Conservation (phyloP, 2,797 vertebrate genomes). For the Anisognathus igniventris region DNA sequence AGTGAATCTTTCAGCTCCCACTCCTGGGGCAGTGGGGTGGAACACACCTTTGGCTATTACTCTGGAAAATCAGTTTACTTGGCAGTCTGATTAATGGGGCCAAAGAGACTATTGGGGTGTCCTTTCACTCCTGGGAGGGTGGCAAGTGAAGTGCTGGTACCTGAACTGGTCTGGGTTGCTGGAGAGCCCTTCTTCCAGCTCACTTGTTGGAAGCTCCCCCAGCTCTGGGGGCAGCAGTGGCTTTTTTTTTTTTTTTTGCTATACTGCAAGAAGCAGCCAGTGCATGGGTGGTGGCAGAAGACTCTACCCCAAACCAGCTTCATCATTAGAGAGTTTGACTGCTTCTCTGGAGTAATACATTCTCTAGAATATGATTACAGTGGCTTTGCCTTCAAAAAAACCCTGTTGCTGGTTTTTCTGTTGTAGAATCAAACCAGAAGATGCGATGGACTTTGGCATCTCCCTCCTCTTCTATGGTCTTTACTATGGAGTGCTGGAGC, state of each 20-base stretch:
- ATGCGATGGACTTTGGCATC: conserved; percentile 97
- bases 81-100: too few species aligned
- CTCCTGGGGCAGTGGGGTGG: accelerated
- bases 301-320: not conserved
- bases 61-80: not conserved
- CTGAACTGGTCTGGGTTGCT: not conserved
- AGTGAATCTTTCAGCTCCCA: conserved; percentile 18
- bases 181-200: not conserved
- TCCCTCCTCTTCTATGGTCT: conserved; percentile 96
- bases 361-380: not conserved
- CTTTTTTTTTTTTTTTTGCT: not conserved
- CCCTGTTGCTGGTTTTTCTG: not conserved
- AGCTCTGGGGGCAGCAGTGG: not conserved
- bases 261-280: not conserved
- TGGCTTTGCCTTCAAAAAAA: not conserved
- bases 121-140: not conserved
- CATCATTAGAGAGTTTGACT: accelerated
- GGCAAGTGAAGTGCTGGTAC: not conserved
- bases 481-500: conserved; percentile 94
- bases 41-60: not conserved
- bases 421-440: conserved; percentile 93
- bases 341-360: not conserved
- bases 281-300: not conserved
- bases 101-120: not conserved
- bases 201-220: not conserved